phyloP scores from a whole-genome alignment of 2,797 vertebrate genomes.

The Chrysocyon brachyurus region DNA sequence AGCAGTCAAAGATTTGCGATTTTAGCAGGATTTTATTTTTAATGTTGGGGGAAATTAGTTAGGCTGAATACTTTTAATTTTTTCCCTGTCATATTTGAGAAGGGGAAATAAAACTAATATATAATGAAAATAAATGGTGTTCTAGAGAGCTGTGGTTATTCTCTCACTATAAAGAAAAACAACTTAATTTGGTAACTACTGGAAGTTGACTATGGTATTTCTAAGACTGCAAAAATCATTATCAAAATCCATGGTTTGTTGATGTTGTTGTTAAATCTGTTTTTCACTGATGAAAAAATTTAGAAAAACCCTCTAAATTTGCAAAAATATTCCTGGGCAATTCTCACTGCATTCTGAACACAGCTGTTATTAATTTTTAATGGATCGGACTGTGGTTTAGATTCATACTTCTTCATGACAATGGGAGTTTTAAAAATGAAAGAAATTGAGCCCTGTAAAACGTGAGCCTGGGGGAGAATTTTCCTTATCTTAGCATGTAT shows the following conservation, averaged over 20 bases:
- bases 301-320: background rate
- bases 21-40: background rate
- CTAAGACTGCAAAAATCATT: background rate
- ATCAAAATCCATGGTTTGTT: background rate
- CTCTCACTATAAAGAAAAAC: background rate
- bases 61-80: slow-evolving; percentile 47
- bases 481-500: background rate
- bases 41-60: slow-evolving; percentile 57
- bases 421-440: background rate
- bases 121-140: background rate
- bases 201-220: background rate
- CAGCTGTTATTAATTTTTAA: background rate
- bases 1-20: slow-evolving; percentile 40
- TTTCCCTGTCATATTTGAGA: slow-evolving; percentile 25
- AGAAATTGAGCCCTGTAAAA: background rate
- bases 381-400: background rate
- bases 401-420: background rate
- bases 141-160: background rate
- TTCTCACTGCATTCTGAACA: background rate
- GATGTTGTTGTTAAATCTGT: background rate
- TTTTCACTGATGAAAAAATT: background rate
- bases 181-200: background rate
- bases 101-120: background rate
- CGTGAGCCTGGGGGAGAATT: background rate
- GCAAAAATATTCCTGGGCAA: slow-evolving; percentile 28